These are phyloP conservation scores for Anguilla marmorata DNA, from an alignment of 2,797 vertebrate genomes.

Conservation along the genomic window DNA sequence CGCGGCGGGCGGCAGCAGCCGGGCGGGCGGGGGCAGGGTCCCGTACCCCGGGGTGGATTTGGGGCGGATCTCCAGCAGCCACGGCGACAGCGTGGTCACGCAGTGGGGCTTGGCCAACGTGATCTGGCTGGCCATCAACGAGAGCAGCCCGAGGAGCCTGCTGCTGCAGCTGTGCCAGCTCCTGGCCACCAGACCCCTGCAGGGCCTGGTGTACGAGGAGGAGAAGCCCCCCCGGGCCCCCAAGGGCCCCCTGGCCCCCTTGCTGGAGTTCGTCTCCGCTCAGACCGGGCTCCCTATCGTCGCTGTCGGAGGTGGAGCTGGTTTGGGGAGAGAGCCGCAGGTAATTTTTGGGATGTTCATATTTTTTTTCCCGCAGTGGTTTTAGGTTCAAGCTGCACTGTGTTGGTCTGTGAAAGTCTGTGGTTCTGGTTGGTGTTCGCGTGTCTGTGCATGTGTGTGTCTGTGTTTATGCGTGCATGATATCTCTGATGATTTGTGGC, in stretches of 20 bases:
- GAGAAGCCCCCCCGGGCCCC: constrained; percentile 75
- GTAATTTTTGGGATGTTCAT: constrained; percentile 58
- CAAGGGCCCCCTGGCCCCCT: constrained; percentile 81
- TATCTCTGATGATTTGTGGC: not conserved
- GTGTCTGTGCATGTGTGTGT: not conserved
- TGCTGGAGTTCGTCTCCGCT: constrained; percentile 92
- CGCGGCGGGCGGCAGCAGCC: not conserved
- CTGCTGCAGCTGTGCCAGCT: constrained; percentile 91
- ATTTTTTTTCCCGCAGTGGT: constrained; percentile 27
- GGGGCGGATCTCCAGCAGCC: constrained; percentile 12
- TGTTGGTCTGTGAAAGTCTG: not conserved
- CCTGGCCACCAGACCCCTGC: constrained; percentile 86
- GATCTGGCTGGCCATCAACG: constrained; percentile 83
- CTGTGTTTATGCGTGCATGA: not conserved
- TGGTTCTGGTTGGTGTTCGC: not conserved
- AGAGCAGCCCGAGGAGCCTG: constrained; percentile 88
- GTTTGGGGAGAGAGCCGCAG: constrained; percentile 89
- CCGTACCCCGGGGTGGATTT: constrained; percentile 33
- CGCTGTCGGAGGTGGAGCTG: constrained; percentile 88
- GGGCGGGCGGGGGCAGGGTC: not conserved
- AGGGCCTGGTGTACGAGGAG: constrained; percentile 93
- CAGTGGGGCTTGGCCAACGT: constrained; percentile 76
- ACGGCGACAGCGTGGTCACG: constrained; percentile 75
- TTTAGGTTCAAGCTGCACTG: not conserved
- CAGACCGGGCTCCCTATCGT: constrained; percentile 91